These are phyloP conservation scores for Oceanodroma leucorhoa DNA, from an alignment of 2,797 vertebrate genomes.

Conservation along the genomic window DNA sequence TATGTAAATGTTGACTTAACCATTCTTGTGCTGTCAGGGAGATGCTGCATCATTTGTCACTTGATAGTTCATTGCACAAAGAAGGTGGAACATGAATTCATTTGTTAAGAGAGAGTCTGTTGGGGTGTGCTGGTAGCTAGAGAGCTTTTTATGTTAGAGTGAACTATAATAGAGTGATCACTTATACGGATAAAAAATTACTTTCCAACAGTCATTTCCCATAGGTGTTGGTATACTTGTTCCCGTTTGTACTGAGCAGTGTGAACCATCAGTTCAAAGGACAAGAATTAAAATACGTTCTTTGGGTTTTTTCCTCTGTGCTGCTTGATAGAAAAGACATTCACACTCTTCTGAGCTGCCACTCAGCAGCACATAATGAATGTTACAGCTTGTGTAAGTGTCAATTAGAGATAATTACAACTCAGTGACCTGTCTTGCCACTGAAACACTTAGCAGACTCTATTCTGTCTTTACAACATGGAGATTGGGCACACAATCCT, in stretches of 20 bases:
- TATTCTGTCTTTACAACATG: conserved; percentile 7
- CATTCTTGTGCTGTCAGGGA: background rate
- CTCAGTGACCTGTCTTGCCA: conserved; percentile 25
- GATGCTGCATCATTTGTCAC: background rate
- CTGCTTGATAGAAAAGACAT: background rate
- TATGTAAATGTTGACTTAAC: background rate
- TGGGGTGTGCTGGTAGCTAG: background rate
- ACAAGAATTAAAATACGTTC: conserved; percentile 11
- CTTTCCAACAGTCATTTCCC: background rate
- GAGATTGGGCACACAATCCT: background rate
- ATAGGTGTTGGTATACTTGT: background rate
- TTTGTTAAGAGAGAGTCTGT: background rate
- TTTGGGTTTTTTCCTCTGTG: background rate
- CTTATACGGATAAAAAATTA: background rate
- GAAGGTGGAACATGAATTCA: background rate
- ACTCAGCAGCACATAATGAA: conserved; percentile 19
- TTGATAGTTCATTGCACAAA: background rate
- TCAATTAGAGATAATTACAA: conserved; percentile 55
- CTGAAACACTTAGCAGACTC: conserved; percentile 39
- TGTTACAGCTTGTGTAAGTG: conserved; percentile 29
- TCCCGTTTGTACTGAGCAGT: background rate
- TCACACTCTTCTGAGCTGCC: background rate
- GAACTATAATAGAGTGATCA: background rate
- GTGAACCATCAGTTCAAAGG: background rate
- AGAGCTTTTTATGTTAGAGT: background rate